Evolutionary conservation across 2,113 vertebrate genomes (phyloP), one percentile per base, ranked within the genome.

Genomic region (Pelecanoides urinatrix): DNA sequence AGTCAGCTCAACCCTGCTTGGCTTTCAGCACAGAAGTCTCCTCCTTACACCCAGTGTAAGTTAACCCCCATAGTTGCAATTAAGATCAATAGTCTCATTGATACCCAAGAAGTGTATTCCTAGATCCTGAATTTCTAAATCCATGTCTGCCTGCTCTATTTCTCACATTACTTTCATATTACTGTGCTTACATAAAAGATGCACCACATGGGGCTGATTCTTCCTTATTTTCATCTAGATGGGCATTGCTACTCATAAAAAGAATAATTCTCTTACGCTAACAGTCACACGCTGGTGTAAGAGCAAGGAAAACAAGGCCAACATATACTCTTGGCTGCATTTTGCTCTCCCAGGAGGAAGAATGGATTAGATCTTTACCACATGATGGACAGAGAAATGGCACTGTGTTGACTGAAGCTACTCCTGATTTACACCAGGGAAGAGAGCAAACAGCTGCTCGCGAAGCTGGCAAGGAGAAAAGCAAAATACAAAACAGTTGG

Each of bases 351-450:
- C 18, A 65, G 27, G 52, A 90, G 27, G 12, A 56, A 87, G 18
- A 68, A 53, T 8, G 6, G 38, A 34, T 94, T 68, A 90, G 74
- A 73, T 72, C 49, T 91, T 95, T 55, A 58, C 29, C 62, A 47
- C 10, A 55, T 40, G 58, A 88, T 59, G 38, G 70, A 85, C 66
- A 91, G 58, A 92, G 42, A 78, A 89, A 82, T 42, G 67, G 18
- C 29, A 45, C 3, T 49, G 8, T 77, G 34, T 58, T 89, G 79
- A 89, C 56, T 81, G 83, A 86, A 90, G 21, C 40, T 91, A 62
- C 74, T 82, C 83, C 88, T 86, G 66, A n/a, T 91, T 92, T 93
- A 88, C 87, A 80, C 71, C n/a, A 49, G 63, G n/a, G 77, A 96
- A 84, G 79, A 81, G 42, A 65, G 9, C 55, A 97, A 96, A 95